Base-by-base conservation (phyloP, 2,888 invertebrate genomes). In the Mimachlamys varia region DNA sequence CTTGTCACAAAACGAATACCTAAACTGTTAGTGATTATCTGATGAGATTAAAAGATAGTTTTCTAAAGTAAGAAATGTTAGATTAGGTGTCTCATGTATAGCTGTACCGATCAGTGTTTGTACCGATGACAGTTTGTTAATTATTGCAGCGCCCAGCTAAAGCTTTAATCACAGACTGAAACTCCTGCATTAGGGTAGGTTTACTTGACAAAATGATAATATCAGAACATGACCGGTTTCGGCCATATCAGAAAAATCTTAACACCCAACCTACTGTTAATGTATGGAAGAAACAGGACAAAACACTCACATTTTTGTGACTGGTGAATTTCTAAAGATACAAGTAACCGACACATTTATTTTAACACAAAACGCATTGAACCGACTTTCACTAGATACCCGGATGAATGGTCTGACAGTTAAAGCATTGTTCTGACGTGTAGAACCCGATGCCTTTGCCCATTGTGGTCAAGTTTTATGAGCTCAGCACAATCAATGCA, bases 301-400 rank as follows among this genome's bases (percentile, higher is more conserved):
- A 76, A 76, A 76, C 27, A 27, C 13, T 4, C 19, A 76, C 33
- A 76, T 76, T 76, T 76, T 76, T 76, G 76, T 1, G 76, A 33
- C 76, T 76, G 33, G 1, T 76, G 10, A 27, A 13, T 33, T 76
- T 76, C 76, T 76, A 76, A 12, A 33, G 76, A 27, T 33, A 27
- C 76, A 76, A 76, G 76, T 33, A 33, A 76, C 27, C 33, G 76
- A 76, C 33, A 76, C 76, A 33, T 76, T 76, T 27, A 76, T 76
- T 76, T 76, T 33, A 33, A 76, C 76, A 76, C 76, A 76, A 76
- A 27, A 76, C 76, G 76, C 76, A 27, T 33, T 76, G 27, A 76
- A 76, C 76, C 76, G 76, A 12, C 76, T 76, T 27, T 76, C 76
- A 76, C 76, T 33, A 76, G 76, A 13, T 27, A 76, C 33, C 76